These are phyloP conservation scores for Capitella teleta DNA, from an alignment of 1,140 invertebrate genomes.

Conservation along the genomic window DNA sequence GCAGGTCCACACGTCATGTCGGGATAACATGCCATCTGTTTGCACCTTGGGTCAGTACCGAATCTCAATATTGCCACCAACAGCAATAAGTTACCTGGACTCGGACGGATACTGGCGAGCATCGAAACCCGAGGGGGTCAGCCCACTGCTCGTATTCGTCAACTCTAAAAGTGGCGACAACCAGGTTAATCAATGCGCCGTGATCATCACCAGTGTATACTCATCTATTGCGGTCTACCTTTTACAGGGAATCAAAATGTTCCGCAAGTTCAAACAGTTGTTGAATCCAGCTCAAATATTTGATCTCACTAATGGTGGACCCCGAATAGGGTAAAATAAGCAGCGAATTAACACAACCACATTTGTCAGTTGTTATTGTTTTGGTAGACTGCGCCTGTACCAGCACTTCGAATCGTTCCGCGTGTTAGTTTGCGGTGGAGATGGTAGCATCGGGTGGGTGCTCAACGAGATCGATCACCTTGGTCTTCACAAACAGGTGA, in stretches of 20 bases:
- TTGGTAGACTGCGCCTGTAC: constrained; percentile 68
- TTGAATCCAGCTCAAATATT: constrained; percentile 96
- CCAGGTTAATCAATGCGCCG: constrained; percentile 21
- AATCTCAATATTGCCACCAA: constrained; percentile 85
- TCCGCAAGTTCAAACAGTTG: constrained; percentile 86
- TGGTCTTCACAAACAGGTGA: constrained; percentile 36
- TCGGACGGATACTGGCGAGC: constrained; percentile 73
- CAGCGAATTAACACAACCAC: neutral
- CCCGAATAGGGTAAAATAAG: constrained; percentile 61
- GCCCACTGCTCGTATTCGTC: constrained; percentile 86
- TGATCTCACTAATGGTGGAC: constrained; percentile 78
- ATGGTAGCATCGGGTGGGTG: constrained; percentile 94
- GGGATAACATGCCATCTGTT: constrained; percentile 46
- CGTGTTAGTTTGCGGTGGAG: constrained; percentile 90
- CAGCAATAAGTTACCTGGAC: constrained; percentile 74
- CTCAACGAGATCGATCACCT: constrained; percentile 84
- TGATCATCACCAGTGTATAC: neutral
- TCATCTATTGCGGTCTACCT: neutral
- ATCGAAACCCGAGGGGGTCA: constrained; percentile 63
- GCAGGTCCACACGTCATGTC: constrained; percentile 73
- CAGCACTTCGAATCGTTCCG: constrained; percentile 86
- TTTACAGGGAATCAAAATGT: constrained; percentile 74
- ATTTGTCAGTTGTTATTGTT: neutral
- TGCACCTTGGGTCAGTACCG: constrained; percentile 77
- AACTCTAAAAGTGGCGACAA: constrained; percentile 97